phyloP scores from a whole-genome alignment of 2,888 invertebrate species.

The Nemapogon koenigi region DNA sequence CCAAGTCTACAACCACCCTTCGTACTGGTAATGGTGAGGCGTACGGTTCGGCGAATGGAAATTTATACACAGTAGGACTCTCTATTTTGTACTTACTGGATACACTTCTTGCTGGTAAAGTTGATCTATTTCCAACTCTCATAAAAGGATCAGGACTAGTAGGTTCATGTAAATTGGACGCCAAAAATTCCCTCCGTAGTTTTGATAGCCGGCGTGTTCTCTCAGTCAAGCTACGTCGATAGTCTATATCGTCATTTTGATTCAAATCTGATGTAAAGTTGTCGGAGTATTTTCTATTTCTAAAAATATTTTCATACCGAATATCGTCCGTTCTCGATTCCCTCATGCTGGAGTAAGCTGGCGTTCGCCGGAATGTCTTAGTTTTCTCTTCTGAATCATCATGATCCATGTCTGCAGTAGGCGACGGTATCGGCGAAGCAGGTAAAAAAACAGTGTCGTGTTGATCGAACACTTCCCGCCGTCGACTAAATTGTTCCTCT shows the following conservation, averaged over 20 bases:
- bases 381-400: conserved; percentile 54
- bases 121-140: conserved; percentile 42
- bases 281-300: conserved; percentile 53
- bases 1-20: conserved; percentile 38
- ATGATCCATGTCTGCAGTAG: conserved; percentile 38
- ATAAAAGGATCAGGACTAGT: conserved; percentile 32
- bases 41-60: conserved; percentile 57
- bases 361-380: conserved; percentile 53
- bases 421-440: conserved; percentile 30
- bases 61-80: conserved; percentile 54
- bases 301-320: conserved; percentile 35
- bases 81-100: conserved; percentile 45
- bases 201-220: conserved; percentile 49
- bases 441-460: conserved; percentile 58
- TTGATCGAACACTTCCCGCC: conserved; percentile 58
- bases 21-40: conserved; percentile 50
- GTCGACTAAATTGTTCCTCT: conserved; percentile 55
- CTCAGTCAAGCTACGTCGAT: conserved; percentile 48
- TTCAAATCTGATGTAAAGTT: conserved; percentile 51
- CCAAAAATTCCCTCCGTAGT: conserved; percentile 47
- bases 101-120: conserved; percentile 38
- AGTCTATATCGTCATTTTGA: conserved; percentile 52
- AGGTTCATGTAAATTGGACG: conserved; percentile 53
- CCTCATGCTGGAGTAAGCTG: conserved; percentile 54
- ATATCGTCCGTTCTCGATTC: conserved; percentile 42